Evolutionary conservation across 2,113 vertebrate species (phyloP).

Genomic region (Phalacrocorax carbo): DNA sequence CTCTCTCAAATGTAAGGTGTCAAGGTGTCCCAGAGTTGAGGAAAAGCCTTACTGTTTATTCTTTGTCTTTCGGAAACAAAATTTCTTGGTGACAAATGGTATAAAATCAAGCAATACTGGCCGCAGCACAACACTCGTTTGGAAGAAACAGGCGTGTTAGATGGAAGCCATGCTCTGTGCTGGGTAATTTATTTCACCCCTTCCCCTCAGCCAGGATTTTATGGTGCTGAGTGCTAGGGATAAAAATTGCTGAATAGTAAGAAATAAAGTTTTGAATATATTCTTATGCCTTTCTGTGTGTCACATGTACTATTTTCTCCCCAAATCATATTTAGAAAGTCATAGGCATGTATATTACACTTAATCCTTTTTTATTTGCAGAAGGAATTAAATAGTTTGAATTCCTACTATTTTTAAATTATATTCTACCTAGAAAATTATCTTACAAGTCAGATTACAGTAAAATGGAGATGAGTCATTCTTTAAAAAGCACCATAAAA

Average conservation of each 20-base stretch:
- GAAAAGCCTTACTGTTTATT: background rate
- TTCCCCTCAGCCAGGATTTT: background rate
- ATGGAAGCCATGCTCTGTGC: background rate
- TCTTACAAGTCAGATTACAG: background rate
- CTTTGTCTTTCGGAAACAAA: background rate
- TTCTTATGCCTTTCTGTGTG: background rate
- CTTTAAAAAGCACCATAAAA: background rate
- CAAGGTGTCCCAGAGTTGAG: background rate
- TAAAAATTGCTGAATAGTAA: background rate
- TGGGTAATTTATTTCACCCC: background rate
- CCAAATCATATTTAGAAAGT: background rate
- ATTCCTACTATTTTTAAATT: background rate
- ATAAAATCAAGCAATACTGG: background rate
- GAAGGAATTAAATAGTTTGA: background rate
- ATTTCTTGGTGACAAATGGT: background rate
- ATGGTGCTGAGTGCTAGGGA: background rate
- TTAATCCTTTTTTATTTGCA: background rate
- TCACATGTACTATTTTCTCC: background rate
- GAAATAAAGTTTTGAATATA: background rate
- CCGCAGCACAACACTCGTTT: background rate
- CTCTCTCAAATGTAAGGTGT: conserved; percentile 8
- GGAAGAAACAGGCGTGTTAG: background rate
- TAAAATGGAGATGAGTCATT: background rate
- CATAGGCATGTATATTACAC: background rate
- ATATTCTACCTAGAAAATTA: background rate